Conservation (phyloP, 2,888 invertebrate species). For the Ceriagrion tenellum region DNA sequence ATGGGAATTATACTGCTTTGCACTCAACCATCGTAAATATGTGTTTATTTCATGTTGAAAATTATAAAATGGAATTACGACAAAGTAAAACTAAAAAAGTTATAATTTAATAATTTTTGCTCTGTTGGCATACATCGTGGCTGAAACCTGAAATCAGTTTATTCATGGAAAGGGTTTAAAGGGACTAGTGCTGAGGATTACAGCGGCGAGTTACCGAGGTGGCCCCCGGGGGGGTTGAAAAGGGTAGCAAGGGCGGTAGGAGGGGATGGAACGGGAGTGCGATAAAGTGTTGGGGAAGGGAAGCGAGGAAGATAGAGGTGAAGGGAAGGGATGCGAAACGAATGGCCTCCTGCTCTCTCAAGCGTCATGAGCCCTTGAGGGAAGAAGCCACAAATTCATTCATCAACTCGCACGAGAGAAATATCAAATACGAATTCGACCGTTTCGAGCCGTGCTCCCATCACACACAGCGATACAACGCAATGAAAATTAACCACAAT, state of each 20-base stretch:
- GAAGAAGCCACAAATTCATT: conserved; percentile 17
- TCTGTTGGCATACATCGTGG: not conserved
- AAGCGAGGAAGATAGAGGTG: not conserved
- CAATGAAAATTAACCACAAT: too few species aligned
- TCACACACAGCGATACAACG: not conserved
- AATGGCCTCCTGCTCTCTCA: conserved; percentile 16
- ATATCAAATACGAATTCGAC: not conserved
- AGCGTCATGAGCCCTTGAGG: not conserved
- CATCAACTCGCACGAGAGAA: not conserved
- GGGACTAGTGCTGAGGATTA: not conserved
- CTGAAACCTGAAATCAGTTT: not conserved
- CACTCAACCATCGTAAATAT: too few species aligned
- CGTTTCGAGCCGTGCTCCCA: not conserved
- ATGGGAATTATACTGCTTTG: too few species aligned
- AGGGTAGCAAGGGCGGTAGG: not conserved
- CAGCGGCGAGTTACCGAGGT: not conserved
- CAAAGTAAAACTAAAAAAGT: too few species aligned
- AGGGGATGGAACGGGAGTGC: not conserved
- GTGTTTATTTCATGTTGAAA: too few species aligned
- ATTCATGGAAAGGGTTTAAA: not conserved
- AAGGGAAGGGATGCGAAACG: not conserved
- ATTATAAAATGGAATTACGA: too few species aligned
- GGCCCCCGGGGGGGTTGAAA: not conserved
- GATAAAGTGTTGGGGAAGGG: not conserved
- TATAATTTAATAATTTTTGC: too few species aligned